phyloP scores from a whole-genome alignment of 1,140 invertebrate species.

The Caenorhabditis tropicalis region DNA sequence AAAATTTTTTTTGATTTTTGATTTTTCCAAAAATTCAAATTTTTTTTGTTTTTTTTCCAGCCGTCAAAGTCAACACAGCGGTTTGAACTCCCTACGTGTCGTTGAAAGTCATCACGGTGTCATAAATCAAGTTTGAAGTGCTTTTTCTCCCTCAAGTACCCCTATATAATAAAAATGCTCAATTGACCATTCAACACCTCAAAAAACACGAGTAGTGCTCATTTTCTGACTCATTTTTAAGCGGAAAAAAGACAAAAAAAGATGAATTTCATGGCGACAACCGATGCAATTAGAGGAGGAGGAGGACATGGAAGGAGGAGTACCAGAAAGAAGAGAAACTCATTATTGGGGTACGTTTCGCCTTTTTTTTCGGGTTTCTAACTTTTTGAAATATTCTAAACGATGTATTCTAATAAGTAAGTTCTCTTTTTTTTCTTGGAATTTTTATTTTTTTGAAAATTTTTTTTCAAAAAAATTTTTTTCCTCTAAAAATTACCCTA shows the following conservation, averaged over 20 bases:
- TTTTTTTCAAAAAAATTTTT: neutral
- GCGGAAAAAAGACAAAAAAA: neutral
- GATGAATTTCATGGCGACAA: slow-evolving; percentile 1
- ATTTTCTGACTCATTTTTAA: too few species aligned
- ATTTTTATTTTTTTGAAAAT: neutral
- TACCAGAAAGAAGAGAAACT: neutral
- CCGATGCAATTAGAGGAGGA: neutral
- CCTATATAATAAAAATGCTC: too few species aligned
- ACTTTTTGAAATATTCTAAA: neutral
- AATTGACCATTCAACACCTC: too few species aligned
- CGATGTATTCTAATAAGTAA: slow-evolving; percentile 2
- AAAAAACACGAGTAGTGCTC: neutral
- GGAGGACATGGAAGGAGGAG: neutral
- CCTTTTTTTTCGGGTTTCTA: neutral
- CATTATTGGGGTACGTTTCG: neutral
- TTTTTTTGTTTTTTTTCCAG: neutral
- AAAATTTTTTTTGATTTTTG: too few species aligned
- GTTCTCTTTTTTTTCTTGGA: neutral
- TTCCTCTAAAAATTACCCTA: too few species aligned
- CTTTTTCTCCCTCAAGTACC: neutral
- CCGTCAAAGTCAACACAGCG: neutral
- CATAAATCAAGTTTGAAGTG: neutral
- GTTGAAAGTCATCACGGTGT: neutral
- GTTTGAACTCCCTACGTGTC: neutral
- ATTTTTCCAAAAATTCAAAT: neutral